Evolutionary conservation across 2,113 vertebrate genomes (phyloP), one percentile per base, ranked within the genome.

Genomic region (Scomber scombrus): DNA sequence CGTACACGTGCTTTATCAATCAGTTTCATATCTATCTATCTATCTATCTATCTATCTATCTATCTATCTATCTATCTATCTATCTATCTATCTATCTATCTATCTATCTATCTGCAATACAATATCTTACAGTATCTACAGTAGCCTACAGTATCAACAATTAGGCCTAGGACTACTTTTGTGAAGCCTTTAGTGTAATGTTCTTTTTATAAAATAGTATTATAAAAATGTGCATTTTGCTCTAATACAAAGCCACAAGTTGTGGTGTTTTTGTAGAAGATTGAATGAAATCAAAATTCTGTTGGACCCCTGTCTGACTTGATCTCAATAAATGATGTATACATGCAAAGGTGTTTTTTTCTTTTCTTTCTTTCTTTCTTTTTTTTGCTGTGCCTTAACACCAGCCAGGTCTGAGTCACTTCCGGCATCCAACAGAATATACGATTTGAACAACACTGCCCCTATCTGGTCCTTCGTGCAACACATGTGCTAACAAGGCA

Each of bases 381-480:
- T 40, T 14, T 23, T 15, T 40, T 52, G 14, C 10, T n/a, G 15
- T 11, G 19, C 6, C 7, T 52, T 9, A 18, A 65, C 5, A 16
- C 16, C 18, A 40, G 52, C 52, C 45, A 50, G 55, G 49, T 16
- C 2, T 29, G 3, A 49, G 2, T 15, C 7, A 52, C 71, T 83
- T 83, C 75, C 75, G 49, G 57, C n/a, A 9, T 19, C 14, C 47
- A 11, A 4, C 26, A 50, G 23, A 45, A 3, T 3, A 43, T 18
- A 8, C 45, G 1, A 26, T 0, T 6, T 15, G 66, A 26, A 8
- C 71, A 80, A 80, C 67, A 86, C 61, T 46, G 80, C 84, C 84
- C 63, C 69, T 54, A n/a, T 14, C 74, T 78, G 77, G 66, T 66
- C 2, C 23, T 19, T 26, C 5, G 15, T 73, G 49, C 5, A 26